Evolutionary conservation across 2,113 vertebrate species (phyloP).

Genomic region (Plectropomus leopardus): DNA sequence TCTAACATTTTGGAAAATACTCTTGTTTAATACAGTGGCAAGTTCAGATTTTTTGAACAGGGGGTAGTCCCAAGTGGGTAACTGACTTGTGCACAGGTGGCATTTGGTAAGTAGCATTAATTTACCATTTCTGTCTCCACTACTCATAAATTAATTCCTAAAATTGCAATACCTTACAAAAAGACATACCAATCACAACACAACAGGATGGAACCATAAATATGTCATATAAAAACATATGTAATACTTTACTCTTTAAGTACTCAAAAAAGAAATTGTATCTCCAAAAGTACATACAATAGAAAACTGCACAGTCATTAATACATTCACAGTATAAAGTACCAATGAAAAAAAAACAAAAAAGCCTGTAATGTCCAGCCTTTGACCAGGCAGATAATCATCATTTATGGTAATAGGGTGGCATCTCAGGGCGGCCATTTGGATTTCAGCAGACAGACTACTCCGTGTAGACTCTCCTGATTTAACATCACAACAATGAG

Average conservation of each 20-base stretch:
- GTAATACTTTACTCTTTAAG: neutral
- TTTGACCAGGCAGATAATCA: neutral
- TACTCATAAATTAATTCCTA: neutral
- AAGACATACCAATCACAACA: neutral
- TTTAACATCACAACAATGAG: too few species aligned
- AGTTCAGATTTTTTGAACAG: neutral
- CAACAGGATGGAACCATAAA: neutral
- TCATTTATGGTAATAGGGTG: neutral
- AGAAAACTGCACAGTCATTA: neutral
- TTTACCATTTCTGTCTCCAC: neutral
- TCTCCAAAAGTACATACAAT: neutral
- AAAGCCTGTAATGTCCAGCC: neutral
- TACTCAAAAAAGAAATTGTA: neutral
- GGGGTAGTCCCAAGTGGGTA: too few species aligned
- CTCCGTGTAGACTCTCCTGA: too few species aligned
- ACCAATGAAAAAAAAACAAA: neutral
- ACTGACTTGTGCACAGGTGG: too few species aligned
- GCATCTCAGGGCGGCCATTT: too few species aligned
- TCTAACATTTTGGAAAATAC: neutral
- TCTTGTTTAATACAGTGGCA: neutral
- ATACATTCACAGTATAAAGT: neutral
- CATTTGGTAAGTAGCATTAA: neutral
- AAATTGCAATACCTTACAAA: neutral
- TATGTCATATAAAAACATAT: neutral
- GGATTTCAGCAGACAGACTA: too few species aligned